A percentile compares a stretch with the other conserved stretches of the same genome.
Conservation (phyloP, 2,888 invertebrate species). For the Neoscelio sp. region DNA sequence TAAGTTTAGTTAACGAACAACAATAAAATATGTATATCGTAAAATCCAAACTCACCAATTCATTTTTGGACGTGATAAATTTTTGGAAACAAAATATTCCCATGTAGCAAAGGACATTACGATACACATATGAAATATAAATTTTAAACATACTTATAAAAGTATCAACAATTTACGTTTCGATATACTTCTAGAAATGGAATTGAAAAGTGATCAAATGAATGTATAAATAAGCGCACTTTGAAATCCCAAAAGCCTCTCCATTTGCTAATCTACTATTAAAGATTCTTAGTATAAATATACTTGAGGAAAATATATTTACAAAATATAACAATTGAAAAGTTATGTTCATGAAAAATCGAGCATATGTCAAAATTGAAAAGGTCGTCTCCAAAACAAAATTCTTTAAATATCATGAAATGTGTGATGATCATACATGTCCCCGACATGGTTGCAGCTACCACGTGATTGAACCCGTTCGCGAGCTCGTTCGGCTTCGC, state of each 20-base stretch:
- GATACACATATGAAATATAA: too few relatives aligned
- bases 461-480: conserved; percentile 65
- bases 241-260: too few relatives aligned
- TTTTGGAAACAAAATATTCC: background rate
- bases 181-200: background rate
- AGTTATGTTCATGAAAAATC: too few relatives aligned
- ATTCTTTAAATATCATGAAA: conserved; percentile 27
- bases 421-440: too few relatives aligned
- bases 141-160: background rate
- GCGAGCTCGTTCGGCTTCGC: conserved; percentile 86
- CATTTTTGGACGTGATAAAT: background rate
- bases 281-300: too few relatives aligned
- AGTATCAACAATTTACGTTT: background rate
- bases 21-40: background rate
- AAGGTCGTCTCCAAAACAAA: background rate
- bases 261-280: too few relatives aligned
- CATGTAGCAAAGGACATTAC: too few relatives aligned
- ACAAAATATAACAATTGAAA: too few relatives aligned
- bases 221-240: too few relatives aligned
- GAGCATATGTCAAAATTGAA: background rate
- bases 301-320: too few relatives aligned
- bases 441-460: conserved; percentile 62
- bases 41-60: background rate
- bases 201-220: too few relatives aligned
- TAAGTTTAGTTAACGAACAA: background rate